Evolutionary conservation across 2,797 vertebrate species (phyloP).

Genomic region (Sphenopsis melanotis): DNA sequence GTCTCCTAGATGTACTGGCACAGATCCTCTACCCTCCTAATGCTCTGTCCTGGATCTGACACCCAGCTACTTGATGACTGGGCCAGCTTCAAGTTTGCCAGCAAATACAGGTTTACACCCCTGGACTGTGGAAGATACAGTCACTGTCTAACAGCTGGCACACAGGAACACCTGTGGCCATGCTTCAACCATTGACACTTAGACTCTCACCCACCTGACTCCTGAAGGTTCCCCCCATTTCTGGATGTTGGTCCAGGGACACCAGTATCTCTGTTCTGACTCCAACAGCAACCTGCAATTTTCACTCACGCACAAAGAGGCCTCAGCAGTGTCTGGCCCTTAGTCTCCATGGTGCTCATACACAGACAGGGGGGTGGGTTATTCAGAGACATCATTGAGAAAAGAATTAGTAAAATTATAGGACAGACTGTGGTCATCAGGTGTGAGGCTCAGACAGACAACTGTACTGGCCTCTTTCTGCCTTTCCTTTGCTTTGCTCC

Average conservation of each 20-base stretch:
- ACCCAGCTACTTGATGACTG: rapidly evolving
- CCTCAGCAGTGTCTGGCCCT: background rate
- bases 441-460: background rate
- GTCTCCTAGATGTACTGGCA: background rate
- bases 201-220: rapidly evolving
- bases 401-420: background rate
- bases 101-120: rapidly evolving
- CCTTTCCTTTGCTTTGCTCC: rapidly evolving
- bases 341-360: background rate
- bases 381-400: background rate
- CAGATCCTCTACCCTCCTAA: rapidly evolving
- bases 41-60: background rate
- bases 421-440: background rate
- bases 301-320: background rate
- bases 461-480: background rate
- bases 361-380: background rate
- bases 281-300: background rate
- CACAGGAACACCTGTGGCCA: rapidly evolving
- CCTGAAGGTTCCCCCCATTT: background rate
- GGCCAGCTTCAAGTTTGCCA: background rate
- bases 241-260: background rate
- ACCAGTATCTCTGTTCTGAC: background rate
- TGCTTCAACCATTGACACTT: rapidly evolving
- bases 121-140: background rate
- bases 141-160: background rate